Percentiles rank a stretch among this genome's conserved stretches.
phyloP scores from a whole-genome alignment of 1,140 invertebrate species.

The Mesaphorura yosii region DNA sequence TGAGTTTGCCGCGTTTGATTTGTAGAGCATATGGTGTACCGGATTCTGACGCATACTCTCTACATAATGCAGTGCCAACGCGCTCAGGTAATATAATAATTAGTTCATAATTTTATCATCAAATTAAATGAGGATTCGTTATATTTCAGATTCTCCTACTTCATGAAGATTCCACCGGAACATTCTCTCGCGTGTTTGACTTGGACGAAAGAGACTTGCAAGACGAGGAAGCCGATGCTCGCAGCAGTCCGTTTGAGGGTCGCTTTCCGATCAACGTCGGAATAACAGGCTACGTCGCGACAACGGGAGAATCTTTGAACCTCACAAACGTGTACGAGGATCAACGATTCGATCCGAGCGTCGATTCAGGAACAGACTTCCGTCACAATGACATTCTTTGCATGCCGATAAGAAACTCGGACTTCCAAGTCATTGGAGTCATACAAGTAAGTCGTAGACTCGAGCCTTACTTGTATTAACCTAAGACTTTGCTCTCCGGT shows the following conservation, averaged over 20 bases:
- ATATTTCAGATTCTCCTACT: conserved; percentile 61
- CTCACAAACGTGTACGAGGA: conserved; percentile 84
- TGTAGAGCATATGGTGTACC: conserved; percentile 86
- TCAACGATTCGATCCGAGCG: conserved; percentile 73
- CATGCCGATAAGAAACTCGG: conserved; percentile 85
- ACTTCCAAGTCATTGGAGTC: conserved; percentile 79
- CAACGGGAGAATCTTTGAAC: conserved; percentile 86
- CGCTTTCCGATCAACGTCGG: conserved; percentile 93
- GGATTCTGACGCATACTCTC: conserved; percentile 88
- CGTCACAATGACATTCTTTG: conserved; percentile 73
- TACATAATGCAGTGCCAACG: conserved; percentile 85
- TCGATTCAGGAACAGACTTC: conserved; percentile 65
- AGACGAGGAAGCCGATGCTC: conserved; percentile 58
- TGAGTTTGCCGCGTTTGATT: not conserved
- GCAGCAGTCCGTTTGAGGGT: conserved; percentile 71
- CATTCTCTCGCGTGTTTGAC: conserved; percentile 84
- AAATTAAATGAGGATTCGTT: not conserved
- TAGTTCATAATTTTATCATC: not conserved
- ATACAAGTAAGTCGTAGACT: conserved; percentile 52
- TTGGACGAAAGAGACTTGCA: conserved; percentile 68
- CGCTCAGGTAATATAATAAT: conserved; percentile 56
- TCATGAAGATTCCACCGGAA: conserved; percentile 75
- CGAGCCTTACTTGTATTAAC: not conserved
- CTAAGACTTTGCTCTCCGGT: not conserved
- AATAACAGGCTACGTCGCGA: conserved; percentile 87